Conservation (phyloP, 1,140 invertebrate species). For the Bombus picipes region DNA sequence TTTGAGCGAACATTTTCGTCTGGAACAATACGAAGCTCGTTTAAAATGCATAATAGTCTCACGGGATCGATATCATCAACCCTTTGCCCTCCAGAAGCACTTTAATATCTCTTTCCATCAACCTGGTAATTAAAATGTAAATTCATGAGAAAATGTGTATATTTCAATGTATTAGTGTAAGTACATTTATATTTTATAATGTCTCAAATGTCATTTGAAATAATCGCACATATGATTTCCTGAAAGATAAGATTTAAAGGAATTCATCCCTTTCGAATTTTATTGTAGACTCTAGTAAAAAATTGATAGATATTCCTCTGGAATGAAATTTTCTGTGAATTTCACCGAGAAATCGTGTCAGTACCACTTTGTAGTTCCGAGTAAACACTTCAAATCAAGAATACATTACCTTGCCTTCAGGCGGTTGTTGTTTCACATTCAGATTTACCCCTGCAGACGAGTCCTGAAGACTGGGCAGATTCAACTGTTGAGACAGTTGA, state of each 20-base stretch:
- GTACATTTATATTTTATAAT: neutral
- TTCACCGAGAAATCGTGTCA: neutral
- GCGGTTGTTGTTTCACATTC: constrained; percentile 76
- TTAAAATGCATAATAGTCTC: neutral
- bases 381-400: neutral
- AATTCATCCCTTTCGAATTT: neutral
- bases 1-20: constrained; percentile 97
- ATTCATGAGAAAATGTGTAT: neutral
- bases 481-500: constrained; percentile 90
- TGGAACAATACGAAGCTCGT: constrained; percentile 79
- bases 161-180: neutral
- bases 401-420: constrained; percentile 85
- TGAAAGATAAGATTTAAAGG: neutral
- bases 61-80: neutral
- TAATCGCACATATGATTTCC: neutral
- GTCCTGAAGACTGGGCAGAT: constrained; percentile 89
- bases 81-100: neutral
- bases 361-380: neutral
- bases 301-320: too few species aligned
- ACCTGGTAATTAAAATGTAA: neutral
- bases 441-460: constrained; percentile 81
- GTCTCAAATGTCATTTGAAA: neutral
- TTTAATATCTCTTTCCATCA: neutral
- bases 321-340: too few species aligned
- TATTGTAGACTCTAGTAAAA: neutral